Percentiles rank a stretch among this genome's conserved stretches.
Conservation (phyloP, 2,113 vertebrate genomes). For the Mus spicilegus region DNA sequence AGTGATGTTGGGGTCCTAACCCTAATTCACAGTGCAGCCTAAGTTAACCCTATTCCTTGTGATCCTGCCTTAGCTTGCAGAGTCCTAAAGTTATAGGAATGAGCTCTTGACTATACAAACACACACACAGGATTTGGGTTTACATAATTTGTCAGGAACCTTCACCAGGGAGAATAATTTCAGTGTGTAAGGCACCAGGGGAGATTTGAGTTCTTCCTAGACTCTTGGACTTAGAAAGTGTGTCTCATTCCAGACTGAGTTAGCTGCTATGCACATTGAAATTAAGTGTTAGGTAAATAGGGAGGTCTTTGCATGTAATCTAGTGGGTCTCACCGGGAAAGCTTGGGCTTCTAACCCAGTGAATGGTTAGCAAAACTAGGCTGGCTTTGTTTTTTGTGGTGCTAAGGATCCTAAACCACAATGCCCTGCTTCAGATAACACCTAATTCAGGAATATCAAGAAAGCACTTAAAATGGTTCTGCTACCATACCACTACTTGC, state of each 20-base stretch:
- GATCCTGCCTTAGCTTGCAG: not conserved
- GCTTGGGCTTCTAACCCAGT: not conserved
- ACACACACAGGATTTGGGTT: not conserved
- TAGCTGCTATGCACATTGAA: not conserved
- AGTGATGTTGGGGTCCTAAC: no score
- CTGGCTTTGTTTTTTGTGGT: not conserved
- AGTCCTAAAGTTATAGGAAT: not conserved
- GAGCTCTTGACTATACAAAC: not conserved
- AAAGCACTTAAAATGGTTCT: not conserved
- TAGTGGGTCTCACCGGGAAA: not conserved
- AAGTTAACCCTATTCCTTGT: not conserved
- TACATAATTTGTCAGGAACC: not conserved
- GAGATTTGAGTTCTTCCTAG: not conserved
- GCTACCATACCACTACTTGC: not conserved
- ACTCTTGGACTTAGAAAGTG: not conserved
- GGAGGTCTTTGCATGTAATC: not conserved
- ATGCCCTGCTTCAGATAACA: not conserved
- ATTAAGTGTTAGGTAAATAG: not conserved
- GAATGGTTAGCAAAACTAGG: not conserved
- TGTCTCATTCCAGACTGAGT: not conserved
- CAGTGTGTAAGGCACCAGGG: not conserved
- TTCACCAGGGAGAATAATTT: not conserved
- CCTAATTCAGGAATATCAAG: not conserved
- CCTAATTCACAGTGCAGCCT: not conserved
- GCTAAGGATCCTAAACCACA: not conserved